Evolutionary conservation across 1,140 invertebrate species (phyloP), one percentile per base, ranked within the genome.

Genomic region (Lucilia sericata): DNA sequence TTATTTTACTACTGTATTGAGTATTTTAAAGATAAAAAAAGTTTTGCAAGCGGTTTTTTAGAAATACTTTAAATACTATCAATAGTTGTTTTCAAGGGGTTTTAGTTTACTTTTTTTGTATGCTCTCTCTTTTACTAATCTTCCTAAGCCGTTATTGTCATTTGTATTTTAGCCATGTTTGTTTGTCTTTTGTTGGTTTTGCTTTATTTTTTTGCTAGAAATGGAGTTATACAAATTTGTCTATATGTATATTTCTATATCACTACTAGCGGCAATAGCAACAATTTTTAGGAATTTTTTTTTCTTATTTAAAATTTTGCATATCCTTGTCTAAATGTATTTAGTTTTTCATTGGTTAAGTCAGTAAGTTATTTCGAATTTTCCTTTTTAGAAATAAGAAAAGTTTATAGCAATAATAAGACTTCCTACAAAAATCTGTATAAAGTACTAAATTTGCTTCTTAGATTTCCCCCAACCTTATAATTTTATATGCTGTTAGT

Each of bases 151-250:
- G 10, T 70, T 70, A 70, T 70, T 70, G 65, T 70, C 65, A 70
- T 70, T 70, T 70, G 65, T 70, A 25, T 70, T 19, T 70, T 70
- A 19, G 65, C 65, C 19, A 70, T 70, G 19, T 70, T 25, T 70
- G n/a, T n/a, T 65, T 30, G 25, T 70, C 8, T 70, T 25, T 70
- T 7, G 51, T 60, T 60, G 13, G 51, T 30, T 30, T 30, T 30
- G 1, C 25, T 60, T 14, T 12, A 2, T 17, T 60, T 60, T 60
- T 60, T 14, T 60, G 13, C 51, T n/a, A 60, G 5, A 42, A 42
- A 42, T 42, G 42, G 42, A 42, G 42, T 42, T 42, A 10, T 42
- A 60, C 13, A 17, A 5, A 60, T 60, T 17, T 5, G 55, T n/a
- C 9, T 70, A 25, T 9, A 21, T 55, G 60, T 19, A 65, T 19